Base-by-base conservation (phyloP, 2,113 vertebrate genomes). In the Macrotus californicus region DNA sequence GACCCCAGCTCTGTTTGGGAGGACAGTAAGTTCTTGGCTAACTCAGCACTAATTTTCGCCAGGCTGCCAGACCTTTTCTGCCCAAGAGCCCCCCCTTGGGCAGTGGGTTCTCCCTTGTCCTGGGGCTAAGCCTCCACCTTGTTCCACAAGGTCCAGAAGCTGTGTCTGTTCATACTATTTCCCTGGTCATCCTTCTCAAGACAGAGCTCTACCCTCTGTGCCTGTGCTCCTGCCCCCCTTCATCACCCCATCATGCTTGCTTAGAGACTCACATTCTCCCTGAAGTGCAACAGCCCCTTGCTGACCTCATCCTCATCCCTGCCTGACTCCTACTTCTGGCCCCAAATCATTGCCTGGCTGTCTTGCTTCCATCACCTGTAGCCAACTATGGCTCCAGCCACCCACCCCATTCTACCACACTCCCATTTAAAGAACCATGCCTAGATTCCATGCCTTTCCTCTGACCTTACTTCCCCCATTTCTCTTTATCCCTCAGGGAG, bases 281-380 rank as follows among this genome's bases (percentile, higher is more conserved):
- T 61, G 66, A 22, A 36, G 12, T 29, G 0, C 26, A 26, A 31
- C 0, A 0, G 43, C 4, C 5, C 18, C 48, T 89, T 7, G 24
- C 0, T 0, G 3, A 34, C 52, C 13, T 41, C 43, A 1, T 72
- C 36, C 31, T 84, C 26, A 22, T 90, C 43, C 15, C 2, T 29
- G 14, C 26, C 18, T 41, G 69, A 46, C 41, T 64, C 4, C 21
- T 1, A 12, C 5, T 19, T 72, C 67, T 80, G 4, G 11, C 12
- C 34, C 4, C 29, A 7, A 2, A 8, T 72, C 50, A 39, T 2
- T 22, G 6, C 72, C 88, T 61, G 34, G 7, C 10, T 52, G 18
- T 24, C 48, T 89, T 50, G 6, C 66, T 26, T 12, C 31, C 48
- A 13, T 34, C 29, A 18, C 24, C 4, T 4, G 56, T n/a, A 29